Percentiles rank a stretch among this genome's conserved stretches.
These are phyloP conservation scores for Pedetes capensis DNA, from an alignment of 2,113 vertebrate genomes.

Conservation along the genomic window DNA sequence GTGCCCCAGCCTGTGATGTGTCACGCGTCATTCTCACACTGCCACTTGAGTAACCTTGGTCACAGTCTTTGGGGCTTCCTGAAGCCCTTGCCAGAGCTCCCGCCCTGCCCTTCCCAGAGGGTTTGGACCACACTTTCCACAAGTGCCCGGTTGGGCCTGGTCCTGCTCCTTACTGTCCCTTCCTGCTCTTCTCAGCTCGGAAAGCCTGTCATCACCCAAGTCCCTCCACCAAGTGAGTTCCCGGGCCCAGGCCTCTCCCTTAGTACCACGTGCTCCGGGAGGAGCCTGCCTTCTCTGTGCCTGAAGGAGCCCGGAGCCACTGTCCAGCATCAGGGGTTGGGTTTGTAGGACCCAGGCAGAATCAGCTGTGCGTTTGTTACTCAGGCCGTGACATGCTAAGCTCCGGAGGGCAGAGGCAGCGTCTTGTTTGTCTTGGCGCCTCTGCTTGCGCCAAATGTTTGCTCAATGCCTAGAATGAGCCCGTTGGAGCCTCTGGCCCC, in stretches of 20 bases:
- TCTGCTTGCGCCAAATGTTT: accelerated
- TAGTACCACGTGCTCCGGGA: too few species aligned
- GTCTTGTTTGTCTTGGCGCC: accelerated
- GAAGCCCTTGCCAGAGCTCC: neutral
- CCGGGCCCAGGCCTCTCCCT: neutral
- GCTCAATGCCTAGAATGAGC: too few species aligned
- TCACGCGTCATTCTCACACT: neutral
- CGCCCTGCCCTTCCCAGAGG: accelerated
- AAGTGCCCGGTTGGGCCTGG: accelerated
- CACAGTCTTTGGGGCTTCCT: too few species aligned
- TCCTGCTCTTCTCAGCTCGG: accelerated
- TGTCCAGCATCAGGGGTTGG: accelerated
- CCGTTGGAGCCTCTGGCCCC: accelerated
- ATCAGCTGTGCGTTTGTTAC: neutral
- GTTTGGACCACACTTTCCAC: too few species aligned
- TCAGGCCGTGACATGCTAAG: neutral
- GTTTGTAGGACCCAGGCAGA: accelerated
- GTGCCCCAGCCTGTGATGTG: neutral
- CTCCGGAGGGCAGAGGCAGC: accelerated
- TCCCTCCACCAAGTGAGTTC: accelerated
- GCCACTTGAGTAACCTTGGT: neutral
- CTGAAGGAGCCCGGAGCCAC: too few species aligned
- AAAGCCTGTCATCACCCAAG: accelerated
- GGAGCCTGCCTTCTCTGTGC: too few species aligned
- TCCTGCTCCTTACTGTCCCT: neutral